Conservation (phyloP, 1,140 invertebrate genomes). For the Platyscapa corneri region DNA sequence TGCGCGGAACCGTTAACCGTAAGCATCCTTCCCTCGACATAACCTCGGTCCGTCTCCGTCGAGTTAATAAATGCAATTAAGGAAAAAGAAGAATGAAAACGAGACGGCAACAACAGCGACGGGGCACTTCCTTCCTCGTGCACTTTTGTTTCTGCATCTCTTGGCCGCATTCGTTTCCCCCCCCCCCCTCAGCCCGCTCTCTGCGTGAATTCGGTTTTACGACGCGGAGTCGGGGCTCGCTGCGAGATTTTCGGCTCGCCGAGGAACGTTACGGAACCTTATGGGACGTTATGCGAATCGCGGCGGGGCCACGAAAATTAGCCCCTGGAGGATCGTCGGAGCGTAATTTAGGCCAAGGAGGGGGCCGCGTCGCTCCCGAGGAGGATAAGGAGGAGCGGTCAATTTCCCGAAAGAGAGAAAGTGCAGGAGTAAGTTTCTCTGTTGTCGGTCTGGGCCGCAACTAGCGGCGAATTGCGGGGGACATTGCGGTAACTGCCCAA, state of each 20-base stretch:
- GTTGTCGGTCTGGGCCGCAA: too few relatives aligned
- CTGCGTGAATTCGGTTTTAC: constrained; percentile 26
- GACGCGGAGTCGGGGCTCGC: background rate
- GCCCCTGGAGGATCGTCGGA: background rate
- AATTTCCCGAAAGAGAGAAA: constrained; percentile 18
- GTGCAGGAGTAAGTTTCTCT: background rate
- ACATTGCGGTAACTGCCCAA: background rate
- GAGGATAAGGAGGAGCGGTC: background rate
- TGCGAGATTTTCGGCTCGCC: background rate
- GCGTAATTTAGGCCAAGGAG: background rate
- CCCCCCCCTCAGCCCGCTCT: too few relatives aligned
- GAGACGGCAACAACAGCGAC: too few relatives aligned
- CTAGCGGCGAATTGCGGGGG: background rate
- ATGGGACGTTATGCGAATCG: background rate
- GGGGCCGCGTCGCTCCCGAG: background rate
- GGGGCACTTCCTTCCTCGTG: background rate
- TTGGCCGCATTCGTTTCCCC: background rate
- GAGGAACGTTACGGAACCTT: too few relatives aligned
- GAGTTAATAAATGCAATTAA: too few relatives aligned
- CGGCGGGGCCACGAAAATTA: background rate
- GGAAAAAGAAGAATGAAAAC: too few relatives aligned
- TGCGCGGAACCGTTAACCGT: background rate
- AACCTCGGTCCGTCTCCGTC: too few relatives aligned
- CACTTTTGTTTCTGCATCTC: constrained; percentile 2
- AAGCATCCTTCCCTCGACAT: background rate